Conservation (phyloP, 2,888 invertebrate species). For the Temnothorax ravouxi region DNA sequence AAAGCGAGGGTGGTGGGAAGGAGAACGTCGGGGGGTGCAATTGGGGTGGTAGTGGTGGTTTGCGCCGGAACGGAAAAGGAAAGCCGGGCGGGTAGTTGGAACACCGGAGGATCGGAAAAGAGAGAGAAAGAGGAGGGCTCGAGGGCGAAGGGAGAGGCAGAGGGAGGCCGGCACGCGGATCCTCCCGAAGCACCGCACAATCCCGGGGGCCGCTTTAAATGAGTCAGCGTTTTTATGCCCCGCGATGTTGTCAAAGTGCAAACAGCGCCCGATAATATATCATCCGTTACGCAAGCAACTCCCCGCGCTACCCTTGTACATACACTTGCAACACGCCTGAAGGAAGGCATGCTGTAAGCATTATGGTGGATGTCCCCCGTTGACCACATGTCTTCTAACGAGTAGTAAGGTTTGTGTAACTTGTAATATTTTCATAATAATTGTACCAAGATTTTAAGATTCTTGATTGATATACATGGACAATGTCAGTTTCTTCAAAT, state of each 20-base stretch:
- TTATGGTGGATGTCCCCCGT: slow-evolving; percentile 19
- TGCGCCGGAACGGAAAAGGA: slow-evolving; percentile 64
- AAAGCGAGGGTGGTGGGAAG: slow-evolving; percentile 65
- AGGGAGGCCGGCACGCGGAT: slow-evolving; percentile 78
- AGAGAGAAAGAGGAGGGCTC: slow-evolving; percentile 66
- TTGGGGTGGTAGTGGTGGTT: slow-evolving; percentile 54
- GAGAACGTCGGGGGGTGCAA: slow-evolving; percentile 58
- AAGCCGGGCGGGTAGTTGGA: slow-evolving; percentile 60
- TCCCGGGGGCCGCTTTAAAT: slow-evolving; percentile 86
- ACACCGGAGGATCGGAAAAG: slow-evolving; percentile 72
- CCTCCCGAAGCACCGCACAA: slow-evolving; percentile 80
- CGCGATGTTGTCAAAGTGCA: slow-evolving; percentile 87
- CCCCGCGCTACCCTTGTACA: slow-evolving; percentile 62
- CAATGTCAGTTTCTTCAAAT: not conserved
- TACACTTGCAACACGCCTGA: slow-evolving; percentile 49
- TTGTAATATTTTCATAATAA: slow-evolving; percentile 47
- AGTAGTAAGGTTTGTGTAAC: slow-evolving; percentile 59
- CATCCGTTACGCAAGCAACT: slow-evolving; percentile 83
- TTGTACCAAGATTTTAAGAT: slow-evolving; percentile 2
- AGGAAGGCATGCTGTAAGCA: slow-evolving; percentile 52
- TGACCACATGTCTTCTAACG: slow-evolving; percentile 51
- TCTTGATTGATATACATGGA: not conserved
- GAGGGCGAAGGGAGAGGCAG: slow-evolving; percentile 61
- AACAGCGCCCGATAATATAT: slow-evolving; percentile 86
- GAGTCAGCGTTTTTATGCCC: slow-evolving; percentile 87